Evolutionary conservation across 2,888 invertebrate species (phyloP).

Genomic region (Parascotia fuliginaria): DNA sequence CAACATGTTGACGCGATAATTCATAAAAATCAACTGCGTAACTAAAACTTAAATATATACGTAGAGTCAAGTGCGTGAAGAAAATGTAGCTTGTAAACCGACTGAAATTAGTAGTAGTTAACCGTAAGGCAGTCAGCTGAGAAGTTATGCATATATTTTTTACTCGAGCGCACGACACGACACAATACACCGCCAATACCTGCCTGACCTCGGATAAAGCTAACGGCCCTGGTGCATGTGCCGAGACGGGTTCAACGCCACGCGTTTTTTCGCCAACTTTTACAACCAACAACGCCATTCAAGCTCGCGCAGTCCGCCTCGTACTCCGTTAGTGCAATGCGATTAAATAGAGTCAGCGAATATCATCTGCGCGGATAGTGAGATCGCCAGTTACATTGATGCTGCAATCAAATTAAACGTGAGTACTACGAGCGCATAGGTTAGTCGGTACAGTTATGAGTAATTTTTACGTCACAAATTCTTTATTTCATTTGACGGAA

Average conservation of each 20-base stretch:
- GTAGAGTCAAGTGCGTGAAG: not conserved
- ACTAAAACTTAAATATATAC: not conserved
- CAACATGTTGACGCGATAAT: constrained; percentile 1
- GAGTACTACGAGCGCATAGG: too few species aligned
- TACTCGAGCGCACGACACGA: constrained; percentile 40
- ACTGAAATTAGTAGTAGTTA: constrained; percentile 28
- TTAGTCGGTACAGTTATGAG: not conserved
- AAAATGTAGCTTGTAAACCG: constrained; percentile 16
- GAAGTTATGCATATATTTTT: constrained; percentile 55
- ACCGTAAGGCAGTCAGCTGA: constrained; percentile 49
- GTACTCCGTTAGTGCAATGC: constrained; percentile 28
- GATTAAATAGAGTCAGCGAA: constrained; percentile 19
- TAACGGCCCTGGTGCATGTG: constrained; percentile 76
- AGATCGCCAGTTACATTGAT: not conserved
- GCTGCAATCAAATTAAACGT: not conserved
- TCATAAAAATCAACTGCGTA: constrained; percentile 1
- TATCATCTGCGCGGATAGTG: not conserved
- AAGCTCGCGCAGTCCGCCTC: constrained; percentile 27
- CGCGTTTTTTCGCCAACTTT: constrained; percentile 71
- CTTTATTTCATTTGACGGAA: too few species aligned
- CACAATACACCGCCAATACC: constrained; percentile 46
- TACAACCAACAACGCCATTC: constrained; percentile 60
- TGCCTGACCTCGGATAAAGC: constrained; percentile 78
- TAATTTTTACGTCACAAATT: too few species aligned
- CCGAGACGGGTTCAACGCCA: constrained; percentile 72